Evolutionary conservation across 2,888 invertebrate genomes (phyloP), one percentile per base, ranked within the genome.

Genomic region (Azorinus chamasolen): DNA sequence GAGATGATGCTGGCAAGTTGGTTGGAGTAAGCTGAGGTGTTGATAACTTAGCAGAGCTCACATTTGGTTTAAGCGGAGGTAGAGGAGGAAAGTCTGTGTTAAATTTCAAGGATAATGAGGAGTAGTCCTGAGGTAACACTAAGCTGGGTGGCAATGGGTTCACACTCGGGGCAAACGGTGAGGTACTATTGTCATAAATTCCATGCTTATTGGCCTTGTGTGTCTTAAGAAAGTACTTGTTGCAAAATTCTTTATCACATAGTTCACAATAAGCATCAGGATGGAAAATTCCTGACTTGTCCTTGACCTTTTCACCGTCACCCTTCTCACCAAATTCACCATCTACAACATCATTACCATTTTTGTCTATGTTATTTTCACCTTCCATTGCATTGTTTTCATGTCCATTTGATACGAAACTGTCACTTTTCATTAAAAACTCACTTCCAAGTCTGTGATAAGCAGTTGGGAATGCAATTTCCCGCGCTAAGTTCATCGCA

Each of bases 181-280:
- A 87, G 20, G 87, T 73, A 48, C 83, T 83, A 71, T 83, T 89
- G 65, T 93, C 92, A 83, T 89, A 92, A 59, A 99, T 97, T 32
- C 98, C 98, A 93, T 99, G 99, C 91, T 98, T 98, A 93, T 98
- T 98, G 39, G 98, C 98, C 93, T 98, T 97, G 94, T 99, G 99
- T 71, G 99, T 99, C 94, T 99, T 98, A 27, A 99, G 95, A 93
- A 98, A 99, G 94, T 99, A 98, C 93, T 98, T 98, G 94, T 99
- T 98, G 94, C 99, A 99, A 94, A 99, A 99, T 94, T 99, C 99
- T 93, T 98, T 98, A 94, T 98, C 98, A 95, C 99, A 99, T 73
- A 98, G 95, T 92, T 98, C 97, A 93, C 99, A 99, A 93, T 97
- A 99, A 20, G 98, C 98, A 93, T 99, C 99, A 1, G 97, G 97